Percentiles rank a stretch among this genome's conserved stretches.
Conservation (phyloP, 2,888 invertebrate genomes). For the Dasysyrphus albostriatus region DNA sequence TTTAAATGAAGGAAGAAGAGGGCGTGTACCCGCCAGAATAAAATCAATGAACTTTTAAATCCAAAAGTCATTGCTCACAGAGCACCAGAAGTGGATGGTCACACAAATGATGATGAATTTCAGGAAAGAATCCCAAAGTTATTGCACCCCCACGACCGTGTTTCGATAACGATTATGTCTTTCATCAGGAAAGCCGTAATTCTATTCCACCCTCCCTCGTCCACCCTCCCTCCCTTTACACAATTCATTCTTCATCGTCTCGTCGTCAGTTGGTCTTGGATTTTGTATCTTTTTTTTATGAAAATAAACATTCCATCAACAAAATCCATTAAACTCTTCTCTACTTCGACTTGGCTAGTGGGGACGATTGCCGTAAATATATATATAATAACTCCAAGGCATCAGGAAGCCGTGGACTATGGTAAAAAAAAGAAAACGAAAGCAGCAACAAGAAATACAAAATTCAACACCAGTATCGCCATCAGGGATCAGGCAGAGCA, state of each 20-base stretch:
- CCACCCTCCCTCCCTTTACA: neutral
- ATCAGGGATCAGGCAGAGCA: conserved; percentile 28
- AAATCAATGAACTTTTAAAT: conserved; percentile 57
- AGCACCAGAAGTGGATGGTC: conserved; percentile 5
- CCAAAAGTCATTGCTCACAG: conserved; percentile 25
- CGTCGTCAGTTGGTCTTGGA: conserved; percentile 38
- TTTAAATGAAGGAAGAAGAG: conserved; percentile 14
- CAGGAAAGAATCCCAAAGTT: conserved; percentile 13
- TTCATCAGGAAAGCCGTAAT: conserved; percentile 17
- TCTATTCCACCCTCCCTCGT: neutral
- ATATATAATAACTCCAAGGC: conserved; percentile 27
- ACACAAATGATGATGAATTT: conserved; percentile 11
- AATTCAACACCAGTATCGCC: conserved; percentile 15
- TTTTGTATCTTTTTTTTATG: conserved; percentile 32
- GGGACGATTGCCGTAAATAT: neutral
- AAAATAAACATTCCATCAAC: conserved; percentile 65
- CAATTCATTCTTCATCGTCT: conserved; percentile 9
- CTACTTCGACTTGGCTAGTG: conserved; percentile 17
- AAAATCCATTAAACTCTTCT: conserved; percentile 56
- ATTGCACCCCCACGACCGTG: conserved; percentile 38
- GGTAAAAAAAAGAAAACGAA: neutral
- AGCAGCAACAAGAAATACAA: neutral
- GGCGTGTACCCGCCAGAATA: conserved; percentile 18
- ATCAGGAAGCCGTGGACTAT: conserved; percentile 28
- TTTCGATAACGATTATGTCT: conserved; percentile 40